Conservation (phyloP, 2,888 invertebrate species). For the Pterostichus niger region DNA sequence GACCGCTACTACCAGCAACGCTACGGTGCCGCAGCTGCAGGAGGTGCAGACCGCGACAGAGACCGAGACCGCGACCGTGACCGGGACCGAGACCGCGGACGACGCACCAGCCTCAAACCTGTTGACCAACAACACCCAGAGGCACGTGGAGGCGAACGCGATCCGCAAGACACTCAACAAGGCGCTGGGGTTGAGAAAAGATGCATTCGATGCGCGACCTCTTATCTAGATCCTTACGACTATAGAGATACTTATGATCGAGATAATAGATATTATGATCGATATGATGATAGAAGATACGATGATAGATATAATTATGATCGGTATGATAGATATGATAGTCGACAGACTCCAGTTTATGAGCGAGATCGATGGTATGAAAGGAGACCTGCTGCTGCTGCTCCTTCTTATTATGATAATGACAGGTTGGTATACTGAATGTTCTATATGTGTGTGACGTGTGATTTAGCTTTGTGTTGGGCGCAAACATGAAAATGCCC, state of each 20-base stretch:
- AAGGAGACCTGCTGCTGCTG: slow-evolving; percentile 14
- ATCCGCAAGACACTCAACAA: background rate
- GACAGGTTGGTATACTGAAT: slow-evolving; percentile 44
- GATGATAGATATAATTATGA: slow-evolving; percentile 69
- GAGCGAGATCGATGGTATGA: slow-evolving; percentile 60
- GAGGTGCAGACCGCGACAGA: slow-evolving; percentile 65
- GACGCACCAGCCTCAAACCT: slow-evolving; percentile 66
- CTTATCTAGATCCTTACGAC: slow-evolving; percentile 68
- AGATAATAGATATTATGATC: slow-evolving; percentile 56
- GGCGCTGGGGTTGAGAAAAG: slow-evolving; percentile 42
- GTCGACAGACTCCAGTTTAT: background rate
- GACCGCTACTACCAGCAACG: slow-evolving; percentile 67
- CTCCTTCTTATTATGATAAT: slow-evolving; percentile 54
- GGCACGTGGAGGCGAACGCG: slow-evolving; percentile 59
- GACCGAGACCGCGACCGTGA: slow-evolving; percentile 66
- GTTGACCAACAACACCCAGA: slow-evolving; percentile 61
- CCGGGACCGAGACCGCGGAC: slow-evolving; percentile 62
- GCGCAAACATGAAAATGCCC: too few species aligned
- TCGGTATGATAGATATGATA: slow-evolving; percentile 72
- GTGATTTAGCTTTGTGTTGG: too few species aligned
- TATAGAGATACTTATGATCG: slow-evolving; percentile 59
- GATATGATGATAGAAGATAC: slow-evolving; percentile 72
- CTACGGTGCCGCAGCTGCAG: slow-evolving; percentile 51
- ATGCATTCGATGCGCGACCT: slow-evolving; percentile 56
- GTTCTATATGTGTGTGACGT: background rate